phyloP scores from a whole-genome alignment of 92 coral and sea anemone species.

The Actinostola sp. region DNA sequence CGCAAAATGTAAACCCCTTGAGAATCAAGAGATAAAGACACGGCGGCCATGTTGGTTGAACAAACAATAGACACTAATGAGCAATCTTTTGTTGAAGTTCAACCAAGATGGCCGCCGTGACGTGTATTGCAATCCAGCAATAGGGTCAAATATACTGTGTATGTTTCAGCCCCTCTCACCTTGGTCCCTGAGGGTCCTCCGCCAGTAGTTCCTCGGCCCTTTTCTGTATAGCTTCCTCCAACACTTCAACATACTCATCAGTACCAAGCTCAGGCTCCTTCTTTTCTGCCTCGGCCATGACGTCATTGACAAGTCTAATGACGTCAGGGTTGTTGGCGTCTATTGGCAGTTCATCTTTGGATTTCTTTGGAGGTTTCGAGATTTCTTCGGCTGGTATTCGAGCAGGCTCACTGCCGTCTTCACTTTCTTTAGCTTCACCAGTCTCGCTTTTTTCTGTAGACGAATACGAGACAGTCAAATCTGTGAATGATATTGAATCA shows the following conservation, averaged over 20 bases:
- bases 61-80: no score
- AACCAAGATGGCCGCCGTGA: no score
- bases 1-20: no score
- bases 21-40: not conserved
- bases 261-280: constrained; percentile 86
- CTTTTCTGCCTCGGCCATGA: constrained; percentile 80
- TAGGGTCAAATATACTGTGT: no score
- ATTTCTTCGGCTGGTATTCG: constrained; percentile 13
- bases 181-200: constrained; percentile 70
- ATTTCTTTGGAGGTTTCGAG: constrained; percentile 12
- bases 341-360: constrained; percentile 56
- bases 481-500: no score
- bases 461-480: no score
- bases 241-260: constrained; percentile 88
- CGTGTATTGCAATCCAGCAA: no score
- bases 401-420: constrained; percentile 24
- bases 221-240: constrained; percentile 89
- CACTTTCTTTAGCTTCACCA: constrained; percentile 18
- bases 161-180: constrained; percentile 81
- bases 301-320: constrained; percentile 73
- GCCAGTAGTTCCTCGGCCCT: constrained; percentile 79
- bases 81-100: no score
- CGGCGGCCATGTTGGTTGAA: no score
- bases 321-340: constrained; percentile 96
- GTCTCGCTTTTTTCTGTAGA: constrained; percentile 46